Evolutionary conservation across 2,113 vertebrate species (phyloP).

Genomic region (Ageneiosus marmoratus): DNA sequence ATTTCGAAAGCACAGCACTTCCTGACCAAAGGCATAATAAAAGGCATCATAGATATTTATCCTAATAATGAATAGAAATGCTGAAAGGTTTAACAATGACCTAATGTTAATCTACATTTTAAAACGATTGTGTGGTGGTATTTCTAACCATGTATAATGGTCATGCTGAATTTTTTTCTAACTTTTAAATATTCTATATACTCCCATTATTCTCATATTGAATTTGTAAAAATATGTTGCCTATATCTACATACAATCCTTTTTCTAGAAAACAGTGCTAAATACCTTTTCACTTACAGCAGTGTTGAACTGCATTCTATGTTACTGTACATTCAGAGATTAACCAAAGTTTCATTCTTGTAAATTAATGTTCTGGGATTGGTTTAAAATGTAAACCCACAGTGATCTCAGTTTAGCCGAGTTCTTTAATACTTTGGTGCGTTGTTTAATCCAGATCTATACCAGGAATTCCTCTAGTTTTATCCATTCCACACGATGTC

Average conservation of each 20-base stretch:
- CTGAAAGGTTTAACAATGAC: background rate
- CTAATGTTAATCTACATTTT: constrained; percentile 11
- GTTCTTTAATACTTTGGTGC: constrained; percentile 11
- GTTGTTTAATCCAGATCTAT: background rate
- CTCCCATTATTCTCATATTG: constrained; percentile 23
- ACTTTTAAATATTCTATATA: constrained; percentile 36
- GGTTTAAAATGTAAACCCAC: constrained; percentile 12
- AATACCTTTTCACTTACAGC: constrained; percentile 39
- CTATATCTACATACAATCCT: constrained; percentile 41
- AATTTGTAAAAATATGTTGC: constrained; percentile 48
- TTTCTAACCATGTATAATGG: constrained; percentile 13
- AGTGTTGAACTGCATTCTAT: constrained; percentile 62
- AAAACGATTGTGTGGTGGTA: background rate
- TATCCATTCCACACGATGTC: constrained; percentile 24
- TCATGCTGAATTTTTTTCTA: constrained; percentile 19
- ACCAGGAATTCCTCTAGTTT: background rate
- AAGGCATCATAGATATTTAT: background rate
- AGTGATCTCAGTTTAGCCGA: background rate
- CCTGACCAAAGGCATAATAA: constrained; percentile 11
- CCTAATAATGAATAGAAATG: background rate
- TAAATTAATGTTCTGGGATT: background rate
- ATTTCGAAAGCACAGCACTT: background rate
- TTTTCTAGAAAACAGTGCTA: constrained; percentile 36
- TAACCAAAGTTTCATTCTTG: constrained; percentile 39
- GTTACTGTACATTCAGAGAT: constrained; percentile 64